A percentile compares a stretch with the other conserved stretches of the same genome.
Evolutionary conservation across 2,797 vertebrate species (phyloP).

Genomic region (Melanogrammus aeglefinus): DNA sequence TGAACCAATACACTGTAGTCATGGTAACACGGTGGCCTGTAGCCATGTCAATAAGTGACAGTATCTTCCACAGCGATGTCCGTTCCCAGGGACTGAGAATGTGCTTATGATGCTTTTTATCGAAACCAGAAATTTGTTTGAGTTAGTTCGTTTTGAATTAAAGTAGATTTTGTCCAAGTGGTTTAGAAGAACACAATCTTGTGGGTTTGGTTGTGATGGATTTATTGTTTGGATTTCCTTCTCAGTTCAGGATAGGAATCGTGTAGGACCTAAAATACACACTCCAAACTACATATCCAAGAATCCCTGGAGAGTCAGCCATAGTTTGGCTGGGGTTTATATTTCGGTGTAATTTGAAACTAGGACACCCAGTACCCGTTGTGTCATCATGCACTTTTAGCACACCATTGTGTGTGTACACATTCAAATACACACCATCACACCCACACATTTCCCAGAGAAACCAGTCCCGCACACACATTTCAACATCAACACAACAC

Average conservation of each 20-base stretch:
- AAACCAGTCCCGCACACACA: background rate
- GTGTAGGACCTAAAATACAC: background rate
- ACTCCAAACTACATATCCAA: background rate
- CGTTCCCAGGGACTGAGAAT: background rate
- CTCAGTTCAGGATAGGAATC: background rate
- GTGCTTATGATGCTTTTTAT: slow-evolving; percentile 3
- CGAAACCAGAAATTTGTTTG: background rate
- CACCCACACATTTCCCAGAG: background rate
- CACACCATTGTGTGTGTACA: background rate
- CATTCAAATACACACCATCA: background rate
- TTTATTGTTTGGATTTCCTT: background rate
- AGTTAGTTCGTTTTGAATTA: background rate
- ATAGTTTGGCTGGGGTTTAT: background rate
- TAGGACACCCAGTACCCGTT: background rate
- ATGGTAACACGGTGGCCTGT: background rate
- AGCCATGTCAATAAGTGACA: background rate
- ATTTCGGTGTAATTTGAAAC: background rate
- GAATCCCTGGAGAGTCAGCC: background rate
- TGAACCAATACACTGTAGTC: background rate
- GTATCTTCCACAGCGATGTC: background rate
- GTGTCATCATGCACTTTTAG: background rate
- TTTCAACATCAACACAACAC: background rate
- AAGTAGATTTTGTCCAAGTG: background rate
- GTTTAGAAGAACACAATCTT: background rate
- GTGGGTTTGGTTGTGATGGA: background rate